phyloP scores from a whole-genome alignment of 1,140 invertebrate genomes.

The Atta cephalotes region DNA sequence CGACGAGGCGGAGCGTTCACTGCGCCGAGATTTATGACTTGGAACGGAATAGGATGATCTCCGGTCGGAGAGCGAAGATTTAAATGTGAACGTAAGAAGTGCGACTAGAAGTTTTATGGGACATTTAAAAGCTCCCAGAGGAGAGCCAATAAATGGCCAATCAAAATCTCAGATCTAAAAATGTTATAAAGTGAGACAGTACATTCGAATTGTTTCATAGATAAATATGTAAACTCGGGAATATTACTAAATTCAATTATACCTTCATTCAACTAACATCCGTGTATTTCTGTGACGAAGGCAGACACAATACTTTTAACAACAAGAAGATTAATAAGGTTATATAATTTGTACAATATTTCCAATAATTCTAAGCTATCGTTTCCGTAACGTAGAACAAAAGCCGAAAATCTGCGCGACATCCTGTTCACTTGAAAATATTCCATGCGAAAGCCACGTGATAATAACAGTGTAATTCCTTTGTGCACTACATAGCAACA shows the following conservation, averaged over 20 bases:
- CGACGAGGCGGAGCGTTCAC: slow-evolving; percentile 38
- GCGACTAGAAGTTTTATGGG: slow-evolving; percentile 36
- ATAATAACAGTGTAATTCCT: slow-evolving; percentile 47
- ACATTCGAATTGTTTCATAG: not conserved
- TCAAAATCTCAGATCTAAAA: slow-evolving; percentile 28
- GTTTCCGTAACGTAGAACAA: not conserved
- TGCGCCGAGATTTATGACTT: slow-evolving; percentile 37
- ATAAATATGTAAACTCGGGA: not conserved
- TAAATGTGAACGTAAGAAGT: slow-evolving; percentile 51
- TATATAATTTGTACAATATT: slow-evolving; percentile 12
- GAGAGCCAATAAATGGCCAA: slow-evolving; percentile 50
- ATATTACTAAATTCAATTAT: not conserved
- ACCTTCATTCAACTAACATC: not conserved
- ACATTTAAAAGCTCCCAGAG: slow-evolving; percentile 11
- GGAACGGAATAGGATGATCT: slow-evolving; percentile 45
- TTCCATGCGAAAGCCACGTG: not conserved
- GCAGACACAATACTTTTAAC: not conserved
- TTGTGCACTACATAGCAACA: not conserved
- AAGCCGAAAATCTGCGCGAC: slow-evolving; percentile 19
- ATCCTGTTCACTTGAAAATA: slow-evolving; percentile 25
- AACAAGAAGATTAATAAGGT: not conserved
- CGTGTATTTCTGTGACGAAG: not conserved
- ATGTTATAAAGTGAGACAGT: not conserved
- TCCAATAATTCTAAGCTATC: not conserved
- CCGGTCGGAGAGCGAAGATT: slow-evolving; percentile 21